Evolutionary conservation across 2,797 vertebrate species (phyloP).

Genomic region (Sitta carolinensis): DNA sequence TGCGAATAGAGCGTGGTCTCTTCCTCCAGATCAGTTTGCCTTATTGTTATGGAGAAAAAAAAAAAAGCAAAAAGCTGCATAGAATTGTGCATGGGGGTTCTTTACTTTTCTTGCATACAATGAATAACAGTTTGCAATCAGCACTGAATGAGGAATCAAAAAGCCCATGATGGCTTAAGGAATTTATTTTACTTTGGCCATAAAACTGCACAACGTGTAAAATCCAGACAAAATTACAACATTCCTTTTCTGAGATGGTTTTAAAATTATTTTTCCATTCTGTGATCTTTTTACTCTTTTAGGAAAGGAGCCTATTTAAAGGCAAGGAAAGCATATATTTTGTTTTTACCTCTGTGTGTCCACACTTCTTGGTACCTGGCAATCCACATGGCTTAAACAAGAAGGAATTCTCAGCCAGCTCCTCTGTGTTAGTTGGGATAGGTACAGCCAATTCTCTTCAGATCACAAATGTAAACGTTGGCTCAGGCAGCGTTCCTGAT

Average conservation of each 20-base stretch:
- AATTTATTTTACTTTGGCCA: conserved; percentile 34
- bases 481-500: not conserved
- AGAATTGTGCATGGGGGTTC: not conserved
- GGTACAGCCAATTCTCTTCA: not conserved
- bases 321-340: not conserved
- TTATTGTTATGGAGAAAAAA: conserved; percentile 4
- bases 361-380: not conserved
- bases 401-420: not conserved
- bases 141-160: not conserved
- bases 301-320: not conserved
- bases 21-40: conserved; percentile 53
- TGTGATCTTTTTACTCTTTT: conserved; percentile 24
- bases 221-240: not conserved
- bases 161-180: not conserved
- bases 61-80: conserved; percentile 18
- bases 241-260: conserved; percentile 44
- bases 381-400: conserved; percentile 4
- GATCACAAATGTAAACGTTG: not conserved
- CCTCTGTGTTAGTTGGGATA: not conserved
- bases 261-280: conserved; percentile 31
- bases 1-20: conserved; percentile 37
- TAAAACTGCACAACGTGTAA: not conserved
- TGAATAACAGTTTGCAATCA: not conserved
- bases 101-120: conserved; percentile 6
- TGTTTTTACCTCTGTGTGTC: not conserved